Conservation (phyloP, 2,113 vertebrate genomes). For the Muntiacus reevesi region DNA sequence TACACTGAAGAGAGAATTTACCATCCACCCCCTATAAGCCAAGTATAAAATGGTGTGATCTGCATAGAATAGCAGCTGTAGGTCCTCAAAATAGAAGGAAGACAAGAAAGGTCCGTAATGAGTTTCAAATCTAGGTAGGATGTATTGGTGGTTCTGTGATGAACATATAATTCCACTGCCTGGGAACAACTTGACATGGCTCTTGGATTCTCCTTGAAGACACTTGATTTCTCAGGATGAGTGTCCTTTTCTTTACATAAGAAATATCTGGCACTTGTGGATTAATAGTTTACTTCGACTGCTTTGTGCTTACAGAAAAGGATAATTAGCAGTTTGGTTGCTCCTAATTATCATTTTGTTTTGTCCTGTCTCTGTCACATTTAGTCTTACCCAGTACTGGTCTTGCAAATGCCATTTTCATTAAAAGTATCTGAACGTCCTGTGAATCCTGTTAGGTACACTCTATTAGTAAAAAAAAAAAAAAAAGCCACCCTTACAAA, state of each 20-base stretch:
- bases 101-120: fast-evolving
- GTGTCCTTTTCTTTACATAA: neutral
- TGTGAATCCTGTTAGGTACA: neutral
- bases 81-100: neutral
- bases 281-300: neutral
- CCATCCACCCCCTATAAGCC: too few relatives aligned
- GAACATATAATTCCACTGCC: too few relatives aligned
- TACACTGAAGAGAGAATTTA: neutral
- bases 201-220: neutral
- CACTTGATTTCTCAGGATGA: neutral
- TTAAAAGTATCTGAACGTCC: neutral
- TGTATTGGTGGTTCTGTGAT: neutral
- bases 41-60: neutral
- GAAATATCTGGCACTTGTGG: neutral
- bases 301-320: neutral
- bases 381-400: neutral
- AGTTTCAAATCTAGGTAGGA: neutral
- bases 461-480: neutral
- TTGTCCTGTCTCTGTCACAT: neutral
- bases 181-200: neutral
- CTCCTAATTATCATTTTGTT: neutral
- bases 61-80: neutral
- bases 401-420: neutral
- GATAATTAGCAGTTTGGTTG: neutral
- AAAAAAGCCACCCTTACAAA: neutral